These are phyloP conservation scores for Lucinisca nassula DNA, from an alignment of 2,888 invertebrate species.

Conservation along the genomic window DNA sequence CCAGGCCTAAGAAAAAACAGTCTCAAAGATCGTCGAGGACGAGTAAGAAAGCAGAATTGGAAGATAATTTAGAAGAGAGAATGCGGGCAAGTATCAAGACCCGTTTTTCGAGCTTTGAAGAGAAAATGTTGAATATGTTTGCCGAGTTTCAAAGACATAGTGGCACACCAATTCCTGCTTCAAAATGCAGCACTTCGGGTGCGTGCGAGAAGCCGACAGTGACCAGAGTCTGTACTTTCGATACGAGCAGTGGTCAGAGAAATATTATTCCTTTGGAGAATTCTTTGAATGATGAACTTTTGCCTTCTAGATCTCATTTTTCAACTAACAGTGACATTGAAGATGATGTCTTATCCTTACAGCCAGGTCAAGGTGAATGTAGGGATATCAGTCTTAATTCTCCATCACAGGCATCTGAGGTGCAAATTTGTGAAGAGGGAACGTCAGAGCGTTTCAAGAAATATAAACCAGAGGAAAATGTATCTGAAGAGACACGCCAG, in stretches of 20 bases:
- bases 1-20: too few species aligned
- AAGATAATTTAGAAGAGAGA: background rate
- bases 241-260: background rate
- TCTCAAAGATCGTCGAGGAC: background rate
- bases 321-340: too few species aligned
- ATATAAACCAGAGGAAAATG: background rate
- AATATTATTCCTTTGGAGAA: background rate
- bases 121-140: too few species aligned
- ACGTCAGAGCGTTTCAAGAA: background rate
- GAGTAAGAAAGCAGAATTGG: background rate
- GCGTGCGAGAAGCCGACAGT: background rate
- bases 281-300: background rate
- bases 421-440: too few species aligned
- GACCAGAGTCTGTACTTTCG: background rate
- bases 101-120: background rate
- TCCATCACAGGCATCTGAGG: too few species aligned
- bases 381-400: too few species aligned
- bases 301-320: too few species aligned
- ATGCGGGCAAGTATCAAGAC: background rate
- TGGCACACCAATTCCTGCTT: too few species aligned
- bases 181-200: background rate
- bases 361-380: background rate
- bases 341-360: background rate
- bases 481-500: background rate
- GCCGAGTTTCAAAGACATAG: too few species aligned